Evolutionary conservation across 2,113 vertebrate species (phyloP).

Genomic region (Scolopax mira): DNA sequence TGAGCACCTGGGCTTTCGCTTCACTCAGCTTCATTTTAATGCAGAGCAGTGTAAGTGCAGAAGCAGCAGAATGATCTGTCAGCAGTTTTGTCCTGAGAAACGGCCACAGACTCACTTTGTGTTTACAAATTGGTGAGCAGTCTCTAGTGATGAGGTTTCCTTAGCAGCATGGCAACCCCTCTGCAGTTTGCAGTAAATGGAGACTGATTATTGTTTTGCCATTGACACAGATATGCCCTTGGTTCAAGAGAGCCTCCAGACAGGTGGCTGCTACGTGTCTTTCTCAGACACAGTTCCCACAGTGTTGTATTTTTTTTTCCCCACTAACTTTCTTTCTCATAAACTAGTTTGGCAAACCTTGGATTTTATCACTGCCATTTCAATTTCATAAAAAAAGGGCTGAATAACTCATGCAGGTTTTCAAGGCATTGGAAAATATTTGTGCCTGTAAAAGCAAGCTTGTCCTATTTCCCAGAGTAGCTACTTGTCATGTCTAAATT

Average conservation of each 20-base stretch:
- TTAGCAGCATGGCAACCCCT: neutral
- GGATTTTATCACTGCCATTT: neutral
- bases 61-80: neutral
- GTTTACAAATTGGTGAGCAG: neutral
- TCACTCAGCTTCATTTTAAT: neutral
- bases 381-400: neutral
- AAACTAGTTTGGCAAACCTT: neutral
- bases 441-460: fast-evolving
- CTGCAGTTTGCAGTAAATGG: neutral
- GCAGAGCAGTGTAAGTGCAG: neutral
- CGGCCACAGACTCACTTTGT: neutral
- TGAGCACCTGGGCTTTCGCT: neutral
- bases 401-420: neutral
- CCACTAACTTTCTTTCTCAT: neutral
- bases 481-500: neutral
- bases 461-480: neutral
- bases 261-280: fast-evolving
- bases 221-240: neutral
- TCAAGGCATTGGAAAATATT: neutral
- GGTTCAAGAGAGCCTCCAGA: neutral
- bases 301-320: neutral
- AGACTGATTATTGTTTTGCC: neutral
- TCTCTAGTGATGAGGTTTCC: neutral
- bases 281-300: neutral
- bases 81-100: neutral